These are phyloP conservation scores for Cochlearius cochlearius DNA, from an alignment of 2,113 vertebrate species.

Conservation along the genomic window DNA sequence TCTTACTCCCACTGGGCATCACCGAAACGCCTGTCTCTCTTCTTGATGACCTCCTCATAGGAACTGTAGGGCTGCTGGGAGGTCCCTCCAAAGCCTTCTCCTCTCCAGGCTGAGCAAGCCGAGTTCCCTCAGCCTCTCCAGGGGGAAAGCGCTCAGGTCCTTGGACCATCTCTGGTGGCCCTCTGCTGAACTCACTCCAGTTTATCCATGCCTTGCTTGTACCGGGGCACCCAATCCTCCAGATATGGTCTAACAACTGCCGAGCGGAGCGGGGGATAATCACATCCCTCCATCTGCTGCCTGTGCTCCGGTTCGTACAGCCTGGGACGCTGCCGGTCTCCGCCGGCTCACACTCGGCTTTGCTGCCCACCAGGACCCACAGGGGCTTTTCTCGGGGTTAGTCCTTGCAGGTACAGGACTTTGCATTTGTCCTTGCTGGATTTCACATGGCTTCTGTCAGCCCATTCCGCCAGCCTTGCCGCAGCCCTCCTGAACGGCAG, in stretches of 20 bases:
- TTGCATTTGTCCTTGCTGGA: fast-evolving
- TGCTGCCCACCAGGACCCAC: neutral
- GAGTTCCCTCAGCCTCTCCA: neutral
- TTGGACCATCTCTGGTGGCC: neutral
- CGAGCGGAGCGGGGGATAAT: neutral
- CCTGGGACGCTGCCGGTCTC: neutral
- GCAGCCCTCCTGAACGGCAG: neutral
- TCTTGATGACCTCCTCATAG: neutral
- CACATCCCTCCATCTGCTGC: neutral
- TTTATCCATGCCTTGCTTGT: neutral
- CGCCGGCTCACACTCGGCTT: fast-evolving
- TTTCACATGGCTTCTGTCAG: neutral
- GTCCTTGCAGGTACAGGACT: neutral
- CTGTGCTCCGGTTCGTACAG: neutral
- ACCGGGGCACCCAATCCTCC: too few species aligned
- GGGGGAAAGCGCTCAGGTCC: neutral
- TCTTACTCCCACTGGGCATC: neutral
- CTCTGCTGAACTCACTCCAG: neutral
- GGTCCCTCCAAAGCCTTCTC: neutral
- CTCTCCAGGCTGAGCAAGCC: neutral
- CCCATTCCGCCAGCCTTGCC: neutral
- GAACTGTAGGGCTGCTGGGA: neutral
- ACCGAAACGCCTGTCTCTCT: too few species aligned
- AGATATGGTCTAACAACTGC: neutral
- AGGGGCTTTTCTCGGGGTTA: neutral